Evolutionary conservation across 2,888 invertebrate genomes (phyloP).

Genomic region (Melanophora roralis): DNA sequence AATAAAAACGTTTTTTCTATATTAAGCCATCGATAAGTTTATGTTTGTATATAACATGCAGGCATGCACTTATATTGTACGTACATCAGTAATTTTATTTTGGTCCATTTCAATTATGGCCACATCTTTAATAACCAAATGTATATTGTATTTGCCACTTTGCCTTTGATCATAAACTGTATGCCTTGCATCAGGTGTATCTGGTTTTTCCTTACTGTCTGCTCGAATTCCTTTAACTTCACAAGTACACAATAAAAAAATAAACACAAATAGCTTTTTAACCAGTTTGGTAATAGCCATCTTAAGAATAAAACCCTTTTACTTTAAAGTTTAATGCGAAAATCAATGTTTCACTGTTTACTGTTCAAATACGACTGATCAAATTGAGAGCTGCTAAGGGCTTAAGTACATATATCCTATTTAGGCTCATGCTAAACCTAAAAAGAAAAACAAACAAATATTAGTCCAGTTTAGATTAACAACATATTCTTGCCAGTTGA

Average conservation of each 20-base stretch:
- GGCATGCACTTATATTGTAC: conserved; percentile 43
- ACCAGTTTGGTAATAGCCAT: conserved; percentile 52
- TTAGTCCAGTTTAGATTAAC: conserved; percentile 25
- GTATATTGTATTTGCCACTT: conserved; percentile 87
- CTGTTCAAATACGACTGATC: conserved; percentile 43
- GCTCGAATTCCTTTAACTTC: conserved; percentile 5
- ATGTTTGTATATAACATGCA: too few species aligned
- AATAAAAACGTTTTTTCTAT: too few species aligned
- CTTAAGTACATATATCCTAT: conserved; percentile 1
- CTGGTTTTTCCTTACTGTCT: conserved; percentile 20
- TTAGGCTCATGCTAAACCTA: neutral
- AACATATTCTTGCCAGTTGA: neutral
- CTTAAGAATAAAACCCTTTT: conserved; percentile 4
- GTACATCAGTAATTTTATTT: conserved; percentile 73
- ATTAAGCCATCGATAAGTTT: too few species aligned
- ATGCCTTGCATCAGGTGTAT: conserved; percentile 69
- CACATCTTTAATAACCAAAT: conserved; percentile 87
- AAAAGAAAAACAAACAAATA: conserved; percentile 1
- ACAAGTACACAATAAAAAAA: conserved; percentile 8
- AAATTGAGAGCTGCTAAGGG: conserved; percentile 22
- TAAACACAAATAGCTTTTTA: conserved; percentile 33
- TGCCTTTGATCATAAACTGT: conserved; percentile 83
- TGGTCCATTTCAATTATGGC: conserved; percentile 81
- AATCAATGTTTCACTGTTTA: conserved; percentile 35
- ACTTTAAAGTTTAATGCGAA: neutral